A percentile compares a stretch with the other conserved stretches of the same genome.
These are phyloP conservation scores for Chaetogeoica ovagalla DNA, from an alignment of 2,888 invertebrate genomes.

Conservation along the genomic window DNA sequence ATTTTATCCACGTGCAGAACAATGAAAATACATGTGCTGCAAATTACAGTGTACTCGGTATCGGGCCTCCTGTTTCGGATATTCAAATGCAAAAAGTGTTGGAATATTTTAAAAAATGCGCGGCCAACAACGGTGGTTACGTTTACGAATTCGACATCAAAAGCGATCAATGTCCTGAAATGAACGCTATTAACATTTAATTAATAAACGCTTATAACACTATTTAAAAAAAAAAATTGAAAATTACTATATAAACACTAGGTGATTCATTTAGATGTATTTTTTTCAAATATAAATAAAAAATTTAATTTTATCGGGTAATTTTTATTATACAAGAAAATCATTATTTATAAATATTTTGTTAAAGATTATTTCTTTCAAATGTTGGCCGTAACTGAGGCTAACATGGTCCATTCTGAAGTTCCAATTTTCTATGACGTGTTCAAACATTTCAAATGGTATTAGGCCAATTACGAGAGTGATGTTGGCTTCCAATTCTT, in stretches of 20 bases:
- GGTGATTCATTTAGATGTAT: neutral
- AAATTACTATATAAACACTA: no score
- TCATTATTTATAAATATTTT: no score
- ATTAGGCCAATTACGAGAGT: neutral
- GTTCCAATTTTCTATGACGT: no score
- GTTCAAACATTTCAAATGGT: neutral
- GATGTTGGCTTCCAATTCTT: neutral
- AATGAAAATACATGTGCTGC: neutral
- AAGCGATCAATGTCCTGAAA: conserved; percentile 9
- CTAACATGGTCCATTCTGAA: no score
- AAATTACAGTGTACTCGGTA: conserved; percentile 15
- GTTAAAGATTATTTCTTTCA: conserved; percentile 4
- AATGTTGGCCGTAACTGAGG: neutral
- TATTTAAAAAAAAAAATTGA: no score
- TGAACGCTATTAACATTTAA: conserved; percentile 3
- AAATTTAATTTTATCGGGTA: no score
- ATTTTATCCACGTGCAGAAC: neutral
- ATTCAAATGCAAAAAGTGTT: conserved; percentile 12
- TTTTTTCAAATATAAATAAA: neutral
- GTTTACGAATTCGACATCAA: conserved; percentile 43
- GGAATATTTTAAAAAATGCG: conserved; percentile 35
- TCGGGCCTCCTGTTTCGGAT: conserved; percentile 9
- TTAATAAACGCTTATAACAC: no score
- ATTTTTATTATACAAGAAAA: no score
- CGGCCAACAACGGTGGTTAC: conserved; percentile 26